Evolutionary conservation across 2,113 vertebrate species (phyloP).

Genomic region (Daboia siamensis): DNA sequence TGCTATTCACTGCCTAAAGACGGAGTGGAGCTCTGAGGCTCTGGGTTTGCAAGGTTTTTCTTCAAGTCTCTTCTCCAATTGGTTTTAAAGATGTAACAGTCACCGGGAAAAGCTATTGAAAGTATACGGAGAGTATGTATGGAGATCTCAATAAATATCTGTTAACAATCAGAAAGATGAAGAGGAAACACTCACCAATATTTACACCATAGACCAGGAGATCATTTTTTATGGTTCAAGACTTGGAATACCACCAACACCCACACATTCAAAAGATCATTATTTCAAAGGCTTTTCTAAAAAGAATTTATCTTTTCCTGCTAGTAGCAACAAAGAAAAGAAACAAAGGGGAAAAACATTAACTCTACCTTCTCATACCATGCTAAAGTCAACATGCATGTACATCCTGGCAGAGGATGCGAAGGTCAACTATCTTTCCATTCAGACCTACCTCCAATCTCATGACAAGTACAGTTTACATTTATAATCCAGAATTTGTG

Average conservation of each 20-base stretch:
- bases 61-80: not conserved
- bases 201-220: not conserved
- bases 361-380: not conserved
- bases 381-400: too few relatives aligned
- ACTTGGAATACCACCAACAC: not conserved
- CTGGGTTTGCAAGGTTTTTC: not conserved
- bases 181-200: not conserved
- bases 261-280: not conserved
- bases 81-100: not conserved
- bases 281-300: not conserved
- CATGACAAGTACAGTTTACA: not conserved
- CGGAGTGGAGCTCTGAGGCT: not conserved
- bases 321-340: not conserved
- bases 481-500: not conserved
- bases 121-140: not conserved
- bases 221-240: not conserved
- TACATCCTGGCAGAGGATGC: not conserved
- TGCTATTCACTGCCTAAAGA: not conserved
- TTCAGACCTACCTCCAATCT: not conserved
- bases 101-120: not conserved
- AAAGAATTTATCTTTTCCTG: not conserved
- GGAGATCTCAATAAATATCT: not conserved
- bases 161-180: not conserved
- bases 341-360: not conserved
- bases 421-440: not conserved